Base-by-base conservation (phyloP, 92 coral and sea anemone genomes). In the Parazoanthus atlanticus region DNA sequence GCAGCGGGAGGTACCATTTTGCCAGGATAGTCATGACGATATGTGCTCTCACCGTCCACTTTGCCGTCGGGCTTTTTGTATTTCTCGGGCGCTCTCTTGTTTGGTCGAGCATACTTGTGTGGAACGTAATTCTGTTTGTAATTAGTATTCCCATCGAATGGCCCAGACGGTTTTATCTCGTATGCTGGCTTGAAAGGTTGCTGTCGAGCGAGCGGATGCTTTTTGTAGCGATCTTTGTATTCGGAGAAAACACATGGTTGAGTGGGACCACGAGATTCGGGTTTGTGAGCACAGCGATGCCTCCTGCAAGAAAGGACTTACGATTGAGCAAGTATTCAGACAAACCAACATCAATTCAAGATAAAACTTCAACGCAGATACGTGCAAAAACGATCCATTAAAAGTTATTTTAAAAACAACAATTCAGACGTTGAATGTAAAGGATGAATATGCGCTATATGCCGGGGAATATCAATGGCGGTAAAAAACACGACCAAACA, bases 241-340 rank as follows among this genome's bases (percentile, higher is more conserved):
- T 97, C 99, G 8, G 99, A 95, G 80, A 95, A 96, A 81, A 93
- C 93, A 78, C 99, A 97, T 82, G 91, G 96, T 47, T 91, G 94
- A 26, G 92, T 82, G 26, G 99, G 95, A 38, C 90, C 89, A 70
- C 95, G 92, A 56, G 92, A 46, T 38, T 88, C 96, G 58, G 99
- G 98, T 76, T 88, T 93, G 93, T 97, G 99, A 61, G 98, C 95
- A 52, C 99, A 97, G 26, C 98, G 96, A 89, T 97, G 99, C 89
- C 99, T 93, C 97, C 99, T 96, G 85, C 81, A 90, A 66, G 40
- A 75, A 30, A 28, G 47, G 71, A 8, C 9, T 3, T 6, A 0
- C 23, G 29, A 15, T 69, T 72, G 47, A 8, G 31, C 76, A 13
- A 46, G 11, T 46, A 82, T 64, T 76, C 83, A 32, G 34, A 28